Evolutionary conservation across 1,140 invertebrate species (phyloP), one percentile per base, ranked within the genome.

Genomic region (Drosophila carrolli): DNA sequence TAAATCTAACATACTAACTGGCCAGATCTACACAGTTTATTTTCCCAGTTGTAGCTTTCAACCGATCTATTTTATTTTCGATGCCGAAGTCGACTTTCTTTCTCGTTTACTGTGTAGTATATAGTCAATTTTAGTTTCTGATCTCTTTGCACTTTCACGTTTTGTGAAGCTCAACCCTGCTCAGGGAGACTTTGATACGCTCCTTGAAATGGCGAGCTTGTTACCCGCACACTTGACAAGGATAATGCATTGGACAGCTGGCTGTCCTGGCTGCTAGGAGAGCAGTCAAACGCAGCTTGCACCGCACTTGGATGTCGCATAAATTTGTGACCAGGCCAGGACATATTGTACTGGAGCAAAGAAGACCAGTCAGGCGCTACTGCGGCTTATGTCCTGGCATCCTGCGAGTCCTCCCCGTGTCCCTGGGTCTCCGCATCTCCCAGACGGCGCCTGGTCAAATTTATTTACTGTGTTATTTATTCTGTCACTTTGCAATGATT

Each of bases 381-480:
- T 78, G 37, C 3, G 79, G 66, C 79, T 75, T 78, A 78, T 73
- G 75, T 75, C 71, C 71, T 79, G 74, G 51, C 41, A 46, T 72
- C 55, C 68, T 56, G 37, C 9, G n/a, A 23, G 53, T 50, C 46
- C 58, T 50, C 23, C 16, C 32, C 41, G 23, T 58, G 58, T 40
- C 53, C 11, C 44, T 16, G 50, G 10, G 29, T 29, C 13, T 47
- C 29, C 27, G 47, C n/a, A 43, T 48, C 32, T 59, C 19, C 19
- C 19, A 27, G 38, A 27, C 16, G 19, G 70, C 53, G 62, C 53
- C 58, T 40, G 62, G 50, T 84, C 66, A 82, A 84, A 76, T 83
- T 83, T 84, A 84, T 84, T 83, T 79, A 76, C 75, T 68, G 72
- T 83, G 66, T 68, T 83, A 84, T 76, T 84, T 84, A 79, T 83